phyloP scores from a whole-genome alignment of 2,797 vertebrate genomes.

The Myotis pilosus region DNA sequence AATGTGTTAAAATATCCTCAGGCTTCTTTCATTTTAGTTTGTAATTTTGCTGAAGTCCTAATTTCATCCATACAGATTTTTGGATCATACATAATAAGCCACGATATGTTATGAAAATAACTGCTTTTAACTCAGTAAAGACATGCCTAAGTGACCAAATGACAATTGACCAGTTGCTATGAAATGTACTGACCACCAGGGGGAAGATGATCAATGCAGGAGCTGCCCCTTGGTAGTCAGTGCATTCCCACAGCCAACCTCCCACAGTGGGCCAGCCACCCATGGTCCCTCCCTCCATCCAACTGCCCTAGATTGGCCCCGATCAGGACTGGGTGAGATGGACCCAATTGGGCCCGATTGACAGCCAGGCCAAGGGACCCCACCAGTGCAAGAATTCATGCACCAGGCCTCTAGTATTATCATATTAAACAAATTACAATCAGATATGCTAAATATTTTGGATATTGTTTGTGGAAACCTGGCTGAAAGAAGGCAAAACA shows the following conservation, averaged over 20 bases:
- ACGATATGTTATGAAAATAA: neutral
- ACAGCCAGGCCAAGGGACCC: too few species aligned
- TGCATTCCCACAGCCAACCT: too few species aligned
- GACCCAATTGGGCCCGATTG: too few species aligned
- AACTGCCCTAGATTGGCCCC: too few species aligned
- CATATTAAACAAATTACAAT: neutral
- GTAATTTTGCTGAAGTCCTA: neutral
- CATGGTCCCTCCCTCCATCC: too few species aligned
- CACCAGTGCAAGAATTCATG: too few species aligned
- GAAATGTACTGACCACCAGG: too few species aligned
- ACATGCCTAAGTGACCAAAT: too few species aligned
- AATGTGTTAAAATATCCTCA: neutral
- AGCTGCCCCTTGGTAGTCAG: too few species aligned
- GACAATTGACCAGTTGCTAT: too few species aligned
- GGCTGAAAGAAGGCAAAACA: neutral
- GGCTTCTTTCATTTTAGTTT: neutral
- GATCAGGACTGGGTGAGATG: too few species aligned
- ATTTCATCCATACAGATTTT: neutral
- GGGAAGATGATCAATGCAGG: too few species aligned
- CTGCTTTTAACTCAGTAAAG: neutral
- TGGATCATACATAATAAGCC: neutral
- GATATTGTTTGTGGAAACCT: neutral
- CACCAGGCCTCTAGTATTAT: neutral
- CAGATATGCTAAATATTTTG: neutral
- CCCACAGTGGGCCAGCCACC: rapidly evolving